A percentile compares a stretch with the other conserved stretches of the same genome.
Evolutionary conservation across 2,113 vertebrate genomes (phyloP).

Genomic region (Pollachius pollachius): DNA sequence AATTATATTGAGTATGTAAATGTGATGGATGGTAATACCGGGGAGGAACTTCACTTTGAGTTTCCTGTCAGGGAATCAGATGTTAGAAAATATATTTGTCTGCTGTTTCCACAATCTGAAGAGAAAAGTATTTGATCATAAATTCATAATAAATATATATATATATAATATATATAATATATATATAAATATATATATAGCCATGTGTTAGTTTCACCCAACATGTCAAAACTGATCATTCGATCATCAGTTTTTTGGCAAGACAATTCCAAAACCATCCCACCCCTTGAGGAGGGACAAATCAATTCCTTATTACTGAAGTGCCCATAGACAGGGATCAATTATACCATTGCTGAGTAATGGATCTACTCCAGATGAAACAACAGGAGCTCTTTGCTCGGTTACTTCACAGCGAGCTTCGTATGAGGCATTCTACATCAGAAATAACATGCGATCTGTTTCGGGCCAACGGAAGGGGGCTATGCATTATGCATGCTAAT

Average conservation of each 20-base stretch:
- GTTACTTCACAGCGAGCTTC: not conserved
- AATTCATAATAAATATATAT: not conserved
- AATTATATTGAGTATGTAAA: constrained; percentile 30
- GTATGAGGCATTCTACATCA: not conserved
- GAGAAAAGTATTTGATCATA: too few species aligned
- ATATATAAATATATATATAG: not conserved
- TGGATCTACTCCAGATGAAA: constrained; percentile 57
- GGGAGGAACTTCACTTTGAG: constrained; percentile 6
- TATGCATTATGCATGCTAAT: not conserved
- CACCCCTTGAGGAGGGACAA: constrained; percentile 58
- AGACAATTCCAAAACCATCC: constrained; percentile 48
- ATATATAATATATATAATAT: too few species aligned
- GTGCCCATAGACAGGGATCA: constrained; percentile 64
- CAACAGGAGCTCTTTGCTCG: constrained; percentile 1
- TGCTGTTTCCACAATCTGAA: too few species aligned
- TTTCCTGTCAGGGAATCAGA: constrained; percentile 18
- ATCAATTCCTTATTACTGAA: constrained; percentile 73
- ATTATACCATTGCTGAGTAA: constrained; percentile 69
- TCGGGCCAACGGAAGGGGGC: not conserved
- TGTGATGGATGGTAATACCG: constrained; percentile 6
- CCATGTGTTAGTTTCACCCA: constrained; percentile 36
- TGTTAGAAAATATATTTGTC: too few species aligned
- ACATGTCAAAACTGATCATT: constrained; percentile 45
- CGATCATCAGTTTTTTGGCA: constrained; percentile 40
- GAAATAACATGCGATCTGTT: not conserved